Percentiles rank a stretch among this genome's conserved stretches.
These are phyloP conservation scores for Antheraea pernyi DNA, from an alignment of 1,140 invertebrate genomes.

Conservation along the genomic window DNA sequence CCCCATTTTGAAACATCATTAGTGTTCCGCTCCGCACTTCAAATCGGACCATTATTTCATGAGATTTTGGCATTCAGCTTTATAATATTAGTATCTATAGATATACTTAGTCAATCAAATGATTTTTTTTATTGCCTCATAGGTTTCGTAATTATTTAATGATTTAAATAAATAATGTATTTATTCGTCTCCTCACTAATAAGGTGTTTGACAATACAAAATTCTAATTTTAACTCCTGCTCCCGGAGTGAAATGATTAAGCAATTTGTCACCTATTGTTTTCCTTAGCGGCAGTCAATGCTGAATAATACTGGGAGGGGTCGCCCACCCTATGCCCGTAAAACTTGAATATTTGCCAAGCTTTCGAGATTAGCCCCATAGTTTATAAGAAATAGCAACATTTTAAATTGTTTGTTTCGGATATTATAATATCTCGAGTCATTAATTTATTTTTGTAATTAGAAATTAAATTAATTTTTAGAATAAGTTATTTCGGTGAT, in stretches of 20 bases:
- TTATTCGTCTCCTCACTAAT: background rate
- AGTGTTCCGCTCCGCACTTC: too few species aligned
- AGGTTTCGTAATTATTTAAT: too few species aligned
- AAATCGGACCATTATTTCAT: too few species aligned
- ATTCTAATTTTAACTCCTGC: conserved; percentile 17
- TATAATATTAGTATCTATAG: too few species aligned
- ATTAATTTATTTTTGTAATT: too few species aligned
- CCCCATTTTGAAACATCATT: too few species aligned
- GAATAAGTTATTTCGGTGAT: too few species aligned
- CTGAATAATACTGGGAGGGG: conserved; percentile 5
- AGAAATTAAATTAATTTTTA: too few species aligned
- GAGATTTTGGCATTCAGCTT: too few species aligned
- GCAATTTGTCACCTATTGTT: conserved; percentile 23
- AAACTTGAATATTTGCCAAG: conserved; percentile 13
- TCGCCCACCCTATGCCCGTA: background rate
- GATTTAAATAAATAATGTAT: too few species aligned
- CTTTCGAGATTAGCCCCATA: conserved; percentile 1
- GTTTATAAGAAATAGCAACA: background rate
- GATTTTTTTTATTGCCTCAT: too few species aligned
- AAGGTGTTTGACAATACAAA: conserved; percentile 11
- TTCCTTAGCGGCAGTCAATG: conserved; percentile 10
- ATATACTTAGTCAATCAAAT: too few species aligned
- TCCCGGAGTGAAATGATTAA: conserved; percentile 17
- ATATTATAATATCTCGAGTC: background rate
- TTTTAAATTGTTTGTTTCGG: background rate